Base-by-base conservation (phyloP, 2,888 invertebrate species). In the Parnassius smintheus region DNA sequence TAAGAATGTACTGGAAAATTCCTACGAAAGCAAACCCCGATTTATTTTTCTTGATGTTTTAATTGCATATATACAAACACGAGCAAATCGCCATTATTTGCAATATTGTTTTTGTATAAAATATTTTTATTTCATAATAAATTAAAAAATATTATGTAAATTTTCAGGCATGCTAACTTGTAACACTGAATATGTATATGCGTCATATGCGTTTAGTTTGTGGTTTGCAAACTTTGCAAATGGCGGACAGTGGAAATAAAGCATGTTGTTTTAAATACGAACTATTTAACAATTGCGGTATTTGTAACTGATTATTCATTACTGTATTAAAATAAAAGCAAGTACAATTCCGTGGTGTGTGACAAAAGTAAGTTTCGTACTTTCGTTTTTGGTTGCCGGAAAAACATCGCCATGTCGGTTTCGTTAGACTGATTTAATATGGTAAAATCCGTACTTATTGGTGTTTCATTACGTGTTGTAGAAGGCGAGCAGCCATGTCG, bases 401-500 rank as follows among this genome's bases (percentile, higher is more conserved):
- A 49, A n/a, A 46, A 48, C 25, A 59, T 52, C 46, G 52, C 52
- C 51, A 56, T 59, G 44, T 13, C 35, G 25, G 13, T 35, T 58
- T 12, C 69, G 54, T 69, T 70, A 61, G 53, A 42, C 62, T 72
- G 75, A 77, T 72, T 73, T 68, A 76, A 60, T 54, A 46, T 59
- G 51, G 42, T 53, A 41, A 41, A 59, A 54, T 9, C 59, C 57
- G 61, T 57, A 41, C 35, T 35, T 49, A 65, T 69, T 72, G 68
- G 66, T 67, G 67, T 68, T 61, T 61, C 65, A 65, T 59, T 67
- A 64, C 64, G 50, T 66, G 64, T 75, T 73, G 12, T 77, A 88
- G 88, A 82, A 82, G 85, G 88, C 81, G 85, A 76, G 80, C 82
- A 89, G 91, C 89, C 74, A 96, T 96, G 96, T 95, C 96, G 82